phyloP scores from a whole-genome alignment of 2,113 vertebrate genomes.

The Casuarius casuarius region DNA sequence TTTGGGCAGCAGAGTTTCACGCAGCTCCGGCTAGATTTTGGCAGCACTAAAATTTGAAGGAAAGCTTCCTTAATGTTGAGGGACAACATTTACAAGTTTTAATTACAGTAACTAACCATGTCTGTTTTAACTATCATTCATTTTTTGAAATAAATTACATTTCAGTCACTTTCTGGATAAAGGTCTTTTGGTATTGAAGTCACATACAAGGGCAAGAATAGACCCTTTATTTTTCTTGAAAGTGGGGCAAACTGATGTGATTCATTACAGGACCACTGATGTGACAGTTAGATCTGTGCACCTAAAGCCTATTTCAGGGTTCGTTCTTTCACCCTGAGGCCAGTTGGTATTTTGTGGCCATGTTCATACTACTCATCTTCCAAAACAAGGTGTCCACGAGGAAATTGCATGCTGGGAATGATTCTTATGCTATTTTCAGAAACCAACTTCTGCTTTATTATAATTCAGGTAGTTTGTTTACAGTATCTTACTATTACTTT shows the following conservation, averaged over 20 bases:
- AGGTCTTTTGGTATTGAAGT: background rate
- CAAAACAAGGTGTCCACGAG: background rate
- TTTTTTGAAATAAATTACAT: background rate
- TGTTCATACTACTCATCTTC: background rate
- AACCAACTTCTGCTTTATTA: background rate
- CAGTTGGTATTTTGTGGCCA: background rate
- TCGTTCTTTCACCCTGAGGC: background rate
- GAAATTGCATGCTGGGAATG: background rate
- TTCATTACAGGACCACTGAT: background rate
- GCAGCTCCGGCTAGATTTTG: background rate
- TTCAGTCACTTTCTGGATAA: background rate
- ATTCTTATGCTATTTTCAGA: background rate
- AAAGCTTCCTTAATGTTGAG: background rate
- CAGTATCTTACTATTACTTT: background rate
- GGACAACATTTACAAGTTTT: background rate
- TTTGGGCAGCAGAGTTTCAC: background rate
- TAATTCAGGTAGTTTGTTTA: background rate
- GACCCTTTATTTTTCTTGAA: background rate
- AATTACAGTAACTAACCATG: background rate
- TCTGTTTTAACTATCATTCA: rapidly evolving
- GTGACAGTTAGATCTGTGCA: background rate
- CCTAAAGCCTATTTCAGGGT: background rate
- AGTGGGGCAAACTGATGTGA: background rate
- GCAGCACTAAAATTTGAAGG: background rate
- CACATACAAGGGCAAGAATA: rapidly evolving